Evolutionary conservation across 2,113 vertebrate genomes (phyloP).

Genomic region (Bubo blakistoni): DNA sequence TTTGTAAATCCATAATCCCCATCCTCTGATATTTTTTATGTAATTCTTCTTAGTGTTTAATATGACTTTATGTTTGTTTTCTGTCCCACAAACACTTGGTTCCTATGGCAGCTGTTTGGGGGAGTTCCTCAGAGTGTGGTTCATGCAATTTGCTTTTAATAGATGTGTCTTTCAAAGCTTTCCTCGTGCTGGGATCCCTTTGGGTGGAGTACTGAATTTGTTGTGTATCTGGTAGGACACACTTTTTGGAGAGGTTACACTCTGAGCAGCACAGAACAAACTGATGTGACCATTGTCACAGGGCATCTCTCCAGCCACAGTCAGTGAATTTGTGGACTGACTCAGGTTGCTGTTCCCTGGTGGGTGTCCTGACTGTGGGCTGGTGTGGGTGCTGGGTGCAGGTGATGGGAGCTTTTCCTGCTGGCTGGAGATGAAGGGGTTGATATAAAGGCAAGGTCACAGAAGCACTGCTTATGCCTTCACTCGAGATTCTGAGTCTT

Average conservation of each 20-base stretch:
- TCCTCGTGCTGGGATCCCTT: not conserved
- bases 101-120: not conserved
- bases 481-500: not conserved
- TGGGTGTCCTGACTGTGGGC: not conserved
- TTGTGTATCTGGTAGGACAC: not conserved
- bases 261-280: not conserved
- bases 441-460: not conserved
- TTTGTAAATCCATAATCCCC: not conserved
- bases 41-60: not conserved
- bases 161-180: not conserved
- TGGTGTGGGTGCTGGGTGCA: not conserved
- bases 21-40: not conserved
- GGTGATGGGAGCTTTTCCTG: not conserved
- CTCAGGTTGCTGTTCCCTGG: not conserved
- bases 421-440: not conserved
- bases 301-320: not conserved
- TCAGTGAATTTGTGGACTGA: not conserved
- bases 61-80: not conserved
- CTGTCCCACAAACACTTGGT: not conserved
- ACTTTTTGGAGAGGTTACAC: not conserved
- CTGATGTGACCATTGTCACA: not conserved
- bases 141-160: not conserved
- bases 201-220: not conserved
- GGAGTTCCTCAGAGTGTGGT: not conserved
- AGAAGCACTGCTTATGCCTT: not conserved